Percentiles rank a stretch among this genome's conserved stretches.
These are phyloP conservation scores for Sinohyriopsis cumingii DNA, from an alignment of 2,888 invertebrate species.

Conservation along the genomic window DNA sequence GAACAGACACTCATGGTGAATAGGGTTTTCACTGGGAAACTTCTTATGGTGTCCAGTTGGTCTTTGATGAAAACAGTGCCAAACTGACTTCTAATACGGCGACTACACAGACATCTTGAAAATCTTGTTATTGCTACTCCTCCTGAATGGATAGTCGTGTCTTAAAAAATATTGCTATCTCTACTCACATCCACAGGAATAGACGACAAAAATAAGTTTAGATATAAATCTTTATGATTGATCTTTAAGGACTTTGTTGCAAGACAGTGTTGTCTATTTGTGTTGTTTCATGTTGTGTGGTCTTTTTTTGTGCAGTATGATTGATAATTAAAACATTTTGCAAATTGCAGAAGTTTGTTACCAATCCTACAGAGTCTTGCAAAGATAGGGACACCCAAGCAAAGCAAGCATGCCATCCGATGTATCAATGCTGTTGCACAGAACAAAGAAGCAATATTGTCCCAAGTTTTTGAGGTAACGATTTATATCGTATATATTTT, in stretches of 20 bases:
- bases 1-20: too few relatives aligned
- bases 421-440: constrained; percentile 78
- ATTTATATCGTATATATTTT: not conserved
- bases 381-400: constrained; percentile 91
- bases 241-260: too few relatives aligned
- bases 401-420: constrained; percentile 96
- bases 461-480: constrained; percentile 75
- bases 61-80: too few relatives aligned
- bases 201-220: not conserved
- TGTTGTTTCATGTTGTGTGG: not conserved
- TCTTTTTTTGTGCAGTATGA: not conserved
- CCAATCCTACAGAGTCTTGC: constrained; percentile 91
- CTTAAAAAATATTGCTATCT: too few relatives aligned
- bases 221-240: not conserved
- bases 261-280: not conserved
- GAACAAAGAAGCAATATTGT: constrained; percentile 63
- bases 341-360: constrained; percentile 79
- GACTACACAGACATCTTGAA: too few relatives aligned
- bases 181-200: too few relatives aligned
- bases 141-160: too few relatives aligned
- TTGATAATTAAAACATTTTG: not conserved
- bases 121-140: too few relatives aligned
- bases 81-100: too few relatives aligned
- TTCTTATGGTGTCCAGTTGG: too few relatives aligned
- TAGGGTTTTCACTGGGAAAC: too few relatives aligned